Conservation (phyloP, 2,888 invertebrate genomes). For the Eurytoma californica region DNA sequence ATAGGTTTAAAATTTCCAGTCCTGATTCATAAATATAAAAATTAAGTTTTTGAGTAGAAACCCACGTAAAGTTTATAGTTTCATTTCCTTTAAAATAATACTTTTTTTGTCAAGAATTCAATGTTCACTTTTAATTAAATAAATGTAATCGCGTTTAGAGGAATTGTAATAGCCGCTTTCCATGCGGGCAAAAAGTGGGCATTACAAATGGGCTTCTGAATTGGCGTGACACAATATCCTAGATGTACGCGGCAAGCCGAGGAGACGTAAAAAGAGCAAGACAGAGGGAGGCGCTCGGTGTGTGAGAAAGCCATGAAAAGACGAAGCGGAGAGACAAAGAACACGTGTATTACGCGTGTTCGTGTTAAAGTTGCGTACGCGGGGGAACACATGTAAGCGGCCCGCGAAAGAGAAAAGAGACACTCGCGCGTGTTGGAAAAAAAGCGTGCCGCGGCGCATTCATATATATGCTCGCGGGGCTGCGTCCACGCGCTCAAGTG, state of each 20-base stretch:
- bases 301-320: conserved; percentile 51
- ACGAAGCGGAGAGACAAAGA: conserved; percentile 44
- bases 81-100: too few species aligned
- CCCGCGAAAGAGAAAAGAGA: background rate
- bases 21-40: too few species aligned
- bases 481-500: background rate
- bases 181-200: too few species aligned
- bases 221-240: background rate
- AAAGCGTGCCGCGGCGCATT: conserved; percentile 38
- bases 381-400: conserved; percentile 17
- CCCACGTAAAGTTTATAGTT: too few species aligned
- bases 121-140: too few species aligned
- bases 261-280: conserved; percentile 33
- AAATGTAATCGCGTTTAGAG: too few species aligned
- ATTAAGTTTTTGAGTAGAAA: too few species aligned
- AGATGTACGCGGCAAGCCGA: conserved; percentile 1
- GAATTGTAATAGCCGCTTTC: too few species aligned
- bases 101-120: too few species aligned
- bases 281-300: background rate
- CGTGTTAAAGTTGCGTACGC: conserved; percentile 27
- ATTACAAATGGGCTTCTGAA: too few species aligned
- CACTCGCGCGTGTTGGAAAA: conserved; percentile 9
- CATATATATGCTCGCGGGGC: background rate
- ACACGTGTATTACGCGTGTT: conserved; percentile 52
- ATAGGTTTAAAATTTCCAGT: too few species aligned